Conservation (phyloP, 2,888 invertebrate genomes). For the Entomobrya multifasciata region DNA sequence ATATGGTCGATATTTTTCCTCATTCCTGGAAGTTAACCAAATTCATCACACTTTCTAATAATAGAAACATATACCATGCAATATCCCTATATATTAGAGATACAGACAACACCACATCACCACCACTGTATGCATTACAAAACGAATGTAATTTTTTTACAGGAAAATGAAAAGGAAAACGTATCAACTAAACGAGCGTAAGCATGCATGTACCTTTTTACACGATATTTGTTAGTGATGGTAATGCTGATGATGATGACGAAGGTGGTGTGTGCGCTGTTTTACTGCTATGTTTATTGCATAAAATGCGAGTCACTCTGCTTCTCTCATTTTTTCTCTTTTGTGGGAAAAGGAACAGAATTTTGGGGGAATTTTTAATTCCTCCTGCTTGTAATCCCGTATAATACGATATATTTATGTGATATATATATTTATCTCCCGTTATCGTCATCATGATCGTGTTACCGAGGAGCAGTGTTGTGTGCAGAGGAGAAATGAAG, state of each 20-base stretch:
- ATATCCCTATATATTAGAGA: not conserved
- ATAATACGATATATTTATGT: not conserved
- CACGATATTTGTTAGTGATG: conserved; percentile 19
- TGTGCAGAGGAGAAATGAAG: conserved; percentile 10
- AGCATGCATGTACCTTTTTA: conserved; percentile 39
- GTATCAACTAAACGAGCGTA: conserved; percentile 3
- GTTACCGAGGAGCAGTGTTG: not conserved
- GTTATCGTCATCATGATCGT: not conserved
- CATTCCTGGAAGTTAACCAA: conserved; percentile 71
- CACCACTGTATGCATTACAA: not conserved
- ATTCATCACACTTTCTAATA: conserved; percentile 70
- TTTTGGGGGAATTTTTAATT: conserved; percentile 69
- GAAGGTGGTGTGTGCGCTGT: conserved; percentile 26
- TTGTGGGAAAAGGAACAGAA: conserved; percentile 12
- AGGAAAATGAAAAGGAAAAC: conserved; percentile 16
- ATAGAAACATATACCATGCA: conserved; percentile 19
- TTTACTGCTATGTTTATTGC: not conserved
- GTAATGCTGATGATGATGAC: conserved; percentile 23
- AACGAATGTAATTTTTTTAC: not conserved
- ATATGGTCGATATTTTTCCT: conserved; percentile 70
- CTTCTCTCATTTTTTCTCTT: not conserved
- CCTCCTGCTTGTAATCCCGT: not conserved
- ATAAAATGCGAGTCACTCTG: not conserved
- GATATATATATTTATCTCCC: not conserved
- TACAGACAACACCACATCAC: not conserved